Percentiles rank a stretch among this genome's conserved stretches.
phyloP scores from a whole-genome alignment of 2,888 invertebrate genomes.

The Congeria kusceri region DNA sequence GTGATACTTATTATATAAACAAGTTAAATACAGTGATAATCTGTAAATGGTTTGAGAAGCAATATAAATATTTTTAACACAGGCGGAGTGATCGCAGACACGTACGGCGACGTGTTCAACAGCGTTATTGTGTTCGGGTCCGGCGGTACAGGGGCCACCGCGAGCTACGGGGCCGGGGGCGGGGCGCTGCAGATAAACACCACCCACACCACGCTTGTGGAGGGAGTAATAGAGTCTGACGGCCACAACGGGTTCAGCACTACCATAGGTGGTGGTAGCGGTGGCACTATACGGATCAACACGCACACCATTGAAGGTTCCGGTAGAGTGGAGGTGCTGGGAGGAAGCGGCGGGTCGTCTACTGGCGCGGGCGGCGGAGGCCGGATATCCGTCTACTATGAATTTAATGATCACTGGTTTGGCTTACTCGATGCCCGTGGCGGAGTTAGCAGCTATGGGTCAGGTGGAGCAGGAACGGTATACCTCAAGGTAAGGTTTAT shows the following conservation, averaged over 20 bases:
- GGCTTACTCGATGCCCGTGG: constrained; percentile 68
- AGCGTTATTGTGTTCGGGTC: constrained; percentile 19
- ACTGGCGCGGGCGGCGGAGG: constrained; percentile 75
- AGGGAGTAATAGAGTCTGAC: constrained; percentile 67
- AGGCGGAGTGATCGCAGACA: constrained; percentile 18
- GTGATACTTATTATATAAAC: too few relatives aligned
- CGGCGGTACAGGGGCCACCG: constrained; percentile 23
- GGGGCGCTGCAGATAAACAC: constrained; percentile 67
- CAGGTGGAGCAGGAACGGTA: constrained; percentile 75
- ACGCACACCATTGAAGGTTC: constrained; percentile 70
- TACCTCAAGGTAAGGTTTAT: constrained; percentile 66
- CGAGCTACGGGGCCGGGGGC: constrained; percentile 59
- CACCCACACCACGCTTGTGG: constrained; percentile 62
- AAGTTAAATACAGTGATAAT: not conserved
- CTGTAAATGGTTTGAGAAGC: too few relatives aligned
- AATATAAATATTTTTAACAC: too few relatives aligned
- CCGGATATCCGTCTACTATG: constrained; percentile 69
- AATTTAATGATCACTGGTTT: constrained; percentile 67
- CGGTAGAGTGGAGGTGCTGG: constrained; percentile 70
- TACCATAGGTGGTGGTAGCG: constrained; percentile 71
- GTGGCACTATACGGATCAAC: constrained; percentile 67
- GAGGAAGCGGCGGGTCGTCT: constrained; percentile 61
- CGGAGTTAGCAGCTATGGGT: constrained; percentile 53
- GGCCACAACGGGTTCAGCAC: constrained; percentile 55
- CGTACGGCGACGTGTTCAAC: constrained; percentile 22